These are phyloP conservation scores for Macrochelys suwanniensis DNA, from an alignment of 2,797 vertebrate genomes.

Conservation along the genomic window DNA sequence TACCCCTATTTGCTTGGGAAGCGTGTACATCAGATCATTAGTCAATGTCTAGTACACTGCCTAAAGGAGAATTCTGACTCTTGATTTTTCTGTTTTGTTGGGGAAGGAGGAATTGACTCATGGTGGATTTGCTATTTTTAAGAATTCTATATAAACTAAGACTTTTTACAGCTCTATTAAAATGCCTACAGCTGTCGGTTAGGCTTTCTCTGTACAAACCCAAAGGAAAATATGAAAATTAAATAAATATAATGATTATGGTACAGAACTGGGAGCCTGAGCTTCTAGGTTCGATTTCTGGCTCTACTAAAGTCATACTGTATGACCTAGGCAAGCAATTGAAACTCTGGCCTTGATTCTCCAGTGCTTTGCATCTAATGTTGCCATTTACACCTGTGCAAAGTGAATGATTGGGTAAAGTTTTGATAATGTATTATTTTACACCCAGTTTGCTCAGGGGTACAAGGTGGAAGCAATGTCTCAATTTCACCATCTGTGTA, in stretches of 20 bases:
- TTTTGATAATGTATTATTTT: background rate
- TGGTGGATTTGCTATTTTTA: background rate
- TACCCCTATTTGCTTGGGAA: background rate
- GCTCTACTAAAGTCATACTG: background rate
- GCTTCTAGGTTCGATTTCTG: background rate
- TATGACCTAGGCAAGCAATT: background rate
- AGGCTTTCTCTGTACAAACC: background rate
- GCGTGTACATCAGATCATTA: background rate
- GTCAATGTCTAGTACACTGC: background rate
- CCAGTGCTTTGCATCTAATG: background rate
- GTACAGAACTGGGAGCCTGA: background rate
- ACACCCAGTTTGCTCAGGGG: background rate
- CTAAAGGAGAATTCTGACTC: background rate
- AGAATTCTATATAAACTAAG: background rate
- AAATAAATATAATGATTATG: background rate
- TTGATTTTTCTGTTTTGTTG: background rate
- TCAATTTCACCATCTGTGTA: background rate
- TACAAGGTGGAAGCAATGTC: background rate
- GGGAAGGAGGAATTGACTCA: background rate
- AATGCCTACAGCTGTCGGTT: background rate
- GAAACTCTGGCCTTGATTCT: background rate
- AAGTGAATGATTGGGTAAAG: background rate
- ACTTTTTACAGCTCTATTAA: background rate
- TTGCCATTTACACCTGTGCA: background rate
- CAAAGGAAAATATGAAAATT: background rate